phyloP scores from a whole-genome alignment of 2,113 vertebrate genomes.

The Morone chrysops region DNA sequence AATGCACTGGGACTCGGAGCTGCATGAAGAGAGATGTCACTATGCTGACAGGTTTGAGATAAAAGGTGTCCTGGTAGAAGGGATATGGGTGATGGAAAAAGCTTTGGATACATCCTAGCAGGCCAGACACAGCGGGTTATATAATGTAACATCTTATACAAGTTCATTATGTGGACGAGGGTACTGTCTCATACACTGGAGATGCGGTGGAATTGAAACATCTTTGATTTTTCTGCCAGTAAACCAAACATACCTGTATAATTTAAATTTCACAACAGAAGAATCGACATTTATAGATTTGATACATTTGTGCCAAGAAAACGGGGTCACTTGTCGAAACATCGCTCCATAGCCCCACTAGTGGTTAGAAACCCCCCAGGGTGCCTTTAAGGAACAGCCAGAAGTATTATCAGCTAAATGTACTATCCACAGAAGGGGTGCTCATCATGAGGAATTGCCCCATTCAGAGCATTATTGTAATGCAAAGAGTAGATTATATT shows the following conservation, averaged over 20 bases:
- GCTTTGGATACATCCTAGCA: constrained; percentile 48
- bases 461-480: background rate
- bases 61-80: constrained; percentile 45
- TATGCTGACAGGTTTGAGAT: constrained; percentile 48
- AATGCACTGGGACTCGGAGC: constrained; percentile 30
- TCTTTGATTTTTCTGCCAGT: background rate
- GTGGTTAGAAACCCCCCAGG: background rate
- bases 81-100: constrained; percentile 9
- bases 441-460: background rate
- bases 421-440: background rate
- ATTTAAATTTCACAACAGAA: background rate
- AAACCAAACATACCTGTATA: background rate
- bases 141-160: background rate
- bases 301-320: background rate
- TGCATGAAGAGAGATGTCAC: constrained; percentile 39
- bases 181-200: background rate
- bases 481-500: background rate
- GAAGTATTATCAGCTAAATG: background rate
- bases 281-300: background rate
- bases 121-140: constrained; percentile 9
- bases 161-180: constrained; percentile 9
- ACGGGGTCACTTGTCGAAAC: background rate
- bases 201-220: background rate
- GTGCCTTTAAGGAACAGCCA: background rate
- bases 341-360: background rate